These are phyloP conservation scores for Polypedilum pembai DNA, from an alignment of 1,140 invertebrate genomes.

Conservation along the genomic window DNA sequence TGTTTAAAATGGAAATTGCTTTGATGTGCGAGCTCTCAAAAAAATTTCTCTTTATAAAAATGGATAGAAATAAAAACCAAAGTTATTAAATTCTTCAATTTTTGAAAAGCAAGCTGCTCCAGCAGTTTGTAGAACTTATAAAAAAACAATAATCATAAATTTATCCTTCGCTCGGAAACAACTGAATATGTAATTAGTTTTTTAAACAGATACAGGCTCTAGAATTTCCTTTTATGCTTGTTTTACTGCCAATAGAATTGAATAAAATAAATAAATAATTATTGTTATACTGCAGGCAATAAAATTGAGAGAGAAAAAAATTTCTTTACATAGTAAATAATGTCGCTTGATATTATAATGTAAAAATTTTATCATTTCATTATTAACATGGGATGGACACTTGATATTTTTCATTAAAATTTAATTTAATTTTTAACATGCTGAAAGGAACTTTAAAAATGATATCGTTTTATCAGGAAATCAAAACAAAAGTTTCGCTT, in stretches of 20 bases:
- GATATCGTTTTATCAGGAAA: too few species aligned
- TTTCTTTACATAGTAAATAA: too few species aligned
- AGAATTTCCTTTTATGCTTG: not conserved
- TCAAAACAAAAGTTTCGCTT: too few species aligned
- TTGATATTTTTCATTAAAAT: too few species aligned
- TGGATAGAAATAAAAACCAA: not conserved
- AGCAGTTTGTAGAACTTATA: not conserved
- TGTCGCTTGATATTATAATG: too few species aligned
- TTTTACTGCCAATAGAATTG: not conserved
- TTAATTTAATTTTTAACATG: too few species aligned
- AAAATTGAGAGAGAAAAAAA: too few species aligned
- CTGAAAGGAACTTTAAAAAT: too few species aligned
- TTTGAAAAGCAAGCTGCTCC: not conserved
- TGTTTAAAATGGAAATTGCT: constrained; percentile 13
- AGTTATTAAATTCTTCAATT: not conserved
- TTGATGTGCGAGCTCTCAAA: not conserved
- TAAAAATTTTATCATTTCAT: too few species aligned
- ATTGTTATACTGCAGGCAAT: not conserved
- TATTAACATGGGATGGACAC: too few species aligned
- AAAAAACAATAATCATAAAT: constrained; percentile 18
- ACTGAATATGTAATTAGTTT: constrained; percentile 10
- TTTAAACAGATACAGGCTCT: not conserved
- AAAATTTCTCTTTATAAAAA: not conserved
- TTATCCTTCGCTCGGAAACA: not conserved
- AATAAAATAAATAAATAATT: not conserved